Evolutionary conservation across 2,113 vertebrate species (phyloP).

Genomic region (Aramus guarauna): DNA sequence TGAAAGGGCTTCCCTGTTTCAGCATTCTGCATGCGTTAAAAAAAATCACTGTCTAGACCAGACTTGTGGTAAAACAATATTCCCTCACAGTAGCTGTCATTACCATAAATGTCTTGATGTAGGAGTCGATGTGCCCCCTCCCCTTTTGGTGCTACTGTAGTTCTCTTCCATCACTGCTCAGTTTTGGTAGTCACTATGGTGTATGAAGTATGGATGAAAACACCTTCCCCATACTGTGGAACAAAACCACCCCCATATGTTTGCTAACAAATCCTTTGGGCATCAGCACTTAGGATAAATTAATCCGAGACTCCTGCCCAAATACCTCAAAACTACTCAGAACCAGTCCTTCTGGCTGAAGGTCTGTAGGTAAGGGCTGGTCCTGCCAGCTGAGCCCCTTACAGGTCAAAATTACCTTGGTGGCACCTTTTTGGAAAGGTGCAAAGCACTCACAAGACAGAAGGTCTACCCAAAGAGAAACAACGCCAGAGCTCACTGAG

Average conservation of each 20-base stretch:
- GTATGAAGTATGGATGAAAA: neutral
- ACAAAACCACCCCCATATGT: neutral
- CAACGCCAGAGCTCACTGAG: neutral
- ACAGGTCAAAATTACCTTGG: neutral
- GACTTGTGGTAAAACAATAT: neutral
- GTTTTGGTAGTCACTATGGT: neutral
- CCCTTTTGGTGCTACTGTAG: neutral
- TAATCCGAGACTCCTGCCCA: neutral
- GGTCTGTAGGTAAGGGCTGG: neutral
- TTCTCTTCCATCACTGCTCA: neutral
- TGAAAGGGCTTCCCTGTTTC: constrained; percentile 45
- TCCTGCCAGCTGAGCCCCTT: neutral
- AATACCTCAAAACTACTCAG: neutral
- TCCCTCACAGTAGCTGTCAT: neutral
- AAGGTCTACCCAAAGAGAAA: neutral
- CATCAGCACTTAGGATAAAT: neutral
- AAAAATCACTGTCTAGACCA: constrained; percentile 29
- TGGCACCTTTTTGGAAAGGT: neutral
- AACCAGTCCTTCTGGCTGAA: neutral
- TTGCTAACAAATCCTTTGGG: neutral
- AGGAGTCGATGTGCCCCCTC: neutral
- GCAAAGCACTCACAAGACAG: neutral
- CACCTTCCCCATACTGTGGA: neutral
- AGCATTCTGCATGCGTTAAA: constrained; percentile 21
- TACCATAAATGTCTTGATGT: neutral